Evolutionary conservation across 2,888 invertebrate species (phyloP), one percentile per base, ranked within the genome.

Genomic region (Meliscaeva auricollis): DNA sequence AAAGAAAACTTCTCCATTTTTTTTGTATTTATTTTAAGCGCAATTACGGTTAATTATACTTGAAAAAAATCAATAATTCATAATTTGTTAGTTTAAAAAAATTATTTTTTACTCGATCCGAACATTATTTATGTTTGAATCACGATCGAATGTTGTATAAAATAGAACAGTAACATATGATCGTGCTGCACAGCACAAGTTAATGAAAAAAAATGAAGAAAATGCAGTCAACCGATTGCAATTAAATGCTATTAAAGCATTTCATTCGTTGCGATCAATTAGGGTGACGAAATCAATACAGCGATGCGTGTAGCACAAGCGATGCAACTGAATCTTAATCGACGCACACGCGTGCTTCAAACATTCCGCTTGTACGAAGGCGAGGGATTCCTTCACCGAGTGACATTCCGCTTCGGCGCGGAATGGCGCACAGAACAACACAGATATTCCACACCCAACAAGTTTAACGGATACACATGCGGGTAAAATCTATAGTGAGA

Each of bases 201-300:
- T 9, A 30, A 9, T 13, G 2, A 38, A 38, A 13, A 70, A 50
- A 50, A 17, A 38, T 26, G 7, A 32, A 50, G 44, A 66, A 52
- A 64, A 52, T 44, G 17, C 72, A 72, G 72, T 68, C 72, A 60
- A 46, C 50, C 26, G 48, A 38, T 64, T 26, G 74, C 79, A 83
- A 83, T 83, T 83, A 83, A 73, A 78, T 83, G 62, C 64, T 54
- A 83, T 83, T 84, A 84, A 79, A 79, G 70, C 56, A 75, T 74
- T 79, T 79, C 79, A 64, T 70, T 74, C 79, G 64, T 62, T 80
- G 76, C 68, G 80, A 80, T 80, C 80, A 80, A 80, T 85, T 80
- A 80, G 70, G 72, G 80, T 85, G 84, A 76, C 84, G 80, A 85
- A 85, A 85, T 76, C 80, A 80, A 79, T 85, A 62, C 75, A 50